Evolutionary conservation across 2,797 vertebrate genomes (phyloP).

Genomic region (Protonibea diacanthus): DNA sequence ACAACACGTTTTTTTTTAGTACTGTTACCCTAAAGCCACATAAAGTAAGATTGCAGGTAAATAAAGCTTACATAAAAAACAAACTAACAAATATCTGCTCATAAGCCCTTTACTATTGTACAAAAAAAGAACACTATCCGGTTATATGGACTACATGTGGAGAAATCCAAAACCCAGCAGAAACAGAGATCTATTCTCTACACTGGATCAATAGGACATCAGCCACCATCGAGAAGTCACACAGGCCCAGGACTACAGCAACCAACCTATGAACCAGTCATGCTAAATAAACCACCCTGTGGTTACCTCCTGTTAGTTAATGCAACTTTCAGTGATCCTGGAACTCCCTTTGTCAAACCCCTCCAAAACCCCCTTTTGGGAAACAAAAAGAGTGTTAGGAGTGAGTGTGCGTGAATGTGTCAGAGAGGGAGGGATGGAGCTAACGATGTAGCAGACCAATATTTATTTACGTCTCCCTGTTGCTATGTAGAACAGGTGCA

Average conservation of each 20-base stretch:
- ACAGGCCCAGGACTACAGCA: conserved; percentile 33
- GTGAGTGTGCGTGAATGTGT: neutral
- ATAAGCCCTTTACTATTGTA: neutral
- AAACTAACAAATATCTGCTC: conserved; percentile 9
- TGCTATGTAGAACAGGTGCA: conserved; percentile 83
- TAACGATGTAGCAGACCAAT: conserved; percentile 45
- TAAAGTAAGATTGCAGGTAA: too few relatives aligned
- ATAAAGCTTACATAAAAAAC: too few relatives aligned
- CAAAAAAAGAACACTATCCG: neutral
- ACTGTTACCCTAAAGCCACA: too few relatives aligned
- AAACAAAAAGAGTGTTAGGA: conserved; percentile 2
- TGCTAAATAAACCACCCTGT: conserved; percentile 62
- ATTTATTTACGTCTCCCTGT: conserved; percentile 78
- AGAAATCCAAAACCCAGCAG: conserved; percentile 25
- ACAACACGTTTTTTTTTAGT: too few relatives aligned
- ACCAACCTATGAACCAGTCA: conserved; percentile 36
- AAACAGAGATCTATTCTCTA: conserved; percentile 41
- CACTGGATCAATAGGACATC: conserved; percentile 65
- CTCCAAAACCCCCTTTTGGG: conserved; percentile 21
- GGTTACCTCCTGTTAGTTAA: conserved; percentile 34
- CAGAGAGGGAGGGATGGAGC: conserved; percentile 27
- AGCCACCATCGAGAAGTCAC: conserved; percentile 38
- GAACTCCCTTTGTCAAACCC: conserved; percentile 4
- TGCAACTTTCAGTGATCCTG: conserved; percentile 41
- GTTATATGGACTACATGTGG: conserved; percentile 8